A percentile compares a stretch with the other conserved stretches of the same genome.
phyloP scores from a whole-genome alignment of 1,140 invertebrate species.

The Delia radicum region DNA sequence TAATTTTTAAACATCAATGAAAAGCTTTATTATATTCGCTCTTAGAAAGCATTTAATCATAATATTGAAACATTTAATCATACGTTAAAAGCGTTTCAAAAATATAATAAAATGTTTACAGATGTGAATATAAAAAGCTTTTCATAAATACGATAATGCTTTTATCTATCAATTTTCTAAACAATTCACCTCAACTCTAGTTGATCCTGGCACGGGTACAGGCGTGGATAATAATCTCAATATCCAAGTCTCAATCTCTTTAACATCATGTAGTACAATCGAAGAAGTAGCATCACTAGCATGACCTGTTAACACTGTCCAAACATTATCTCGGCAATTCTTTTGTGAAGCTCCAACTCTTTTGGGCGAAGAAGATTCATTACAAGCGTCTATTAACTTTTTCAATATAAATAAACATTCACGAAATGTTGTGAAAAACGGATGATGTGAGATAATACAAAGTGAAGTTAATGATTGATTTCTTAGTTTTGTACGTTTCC shows the following conservation, averaged over 20 bases:
- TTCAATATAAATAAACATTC: conserved; percentile 95
- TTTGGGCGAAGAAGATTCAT: conserved; percentile 85
- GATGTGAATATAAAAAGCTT: too few relatives aligned
- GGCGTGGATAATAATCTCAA: conserved; percentile 91
- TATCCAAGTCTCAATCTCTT: conserved; percentile 99
- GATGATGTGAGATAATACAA: conserved; percentile 98
- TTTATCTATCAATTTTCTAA: too few relatives aligned
- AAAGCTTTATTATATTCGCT: too few relatives aligned
- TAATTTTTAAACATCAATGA: too few relatives aligned
- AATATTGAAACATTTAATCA: too few relatives aligned
- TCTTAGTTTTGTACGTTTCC: conserved; percentile 74
- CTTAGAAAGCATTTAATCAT: too few relatives aligned
- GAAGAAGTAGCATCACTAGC: conserved; percentile 78
- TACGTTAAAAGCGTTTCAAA: too few relatives aligned
- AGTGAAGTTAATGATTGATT: conserved; percentile 94
- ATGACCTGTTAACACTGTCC: conserved; percentile 77
- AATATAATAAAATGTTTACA: too few relatives aligned
- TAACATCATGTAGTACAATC: conserved; percentile 91
- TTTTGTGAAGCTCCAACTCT: conserved; percentile 86
- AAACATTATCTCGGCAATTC: conserved; percentile 80
- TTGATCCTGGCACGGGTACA: conserved; percentile 96
- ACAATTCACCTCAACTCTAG: conserved; percentile 78
- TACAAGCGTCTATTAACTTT: conserved; percentile 94
- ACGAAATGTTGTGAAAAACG: conserved; percentile 96
- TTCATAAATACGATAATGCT: neutral